These are phyloP conservation scores for Bombus terrestris DNA, from an alignment of 1,140 invertebrate species.

Conservation along the genomic window DNA sequence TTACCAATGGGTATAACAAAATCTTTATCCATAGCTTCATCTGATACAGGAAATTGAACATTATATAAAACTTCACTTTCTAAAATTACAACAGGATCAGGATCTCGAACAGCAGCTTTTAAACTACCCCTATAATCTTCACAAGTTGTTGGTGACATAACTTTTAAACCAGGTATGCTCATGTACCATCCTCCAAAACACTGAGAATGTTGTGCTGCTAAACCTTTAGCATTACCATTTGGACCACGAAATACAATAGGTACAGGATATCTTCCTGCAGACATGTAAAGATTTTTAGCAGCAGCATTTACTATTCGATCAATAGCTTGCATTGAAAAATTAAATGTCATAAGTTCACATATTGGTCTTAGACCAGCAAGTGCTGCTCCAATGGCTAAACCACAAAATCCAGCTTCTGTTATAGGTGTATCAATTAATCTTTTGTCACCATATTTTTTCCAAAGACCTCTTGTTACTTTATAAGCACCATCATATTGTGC, in stretches of 20 bases:
- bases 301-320: constrained; percentile 90
- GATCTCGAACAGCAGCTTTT: constrained; percentile 87
- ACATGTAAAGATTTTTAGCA: constrained; percentile 88
- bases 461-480: constrained; percentile 94
- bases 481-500: constrained; percentile 98
- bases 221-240: constrained; percentile 88
- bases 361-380: constrained; percentile 89
- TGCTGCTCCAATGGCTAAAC: constrained; percentile 96
- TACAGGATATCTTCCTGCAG: constrained; percentile 86
- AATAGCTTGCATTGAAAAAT: constrained; percentile 91
- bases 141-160: constrained; percentile 87
- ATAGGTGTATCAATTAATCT: constrained; percentile 99
- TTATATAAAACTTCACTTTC: constrained; percentile 90
- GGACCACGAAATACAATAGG: constrained; percentile 91
- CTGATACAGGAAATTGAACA: constrained; percentile 70
- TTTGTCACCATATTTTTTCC: constrained; percentile 98
- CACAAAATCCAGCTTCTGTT: constrained; percentile 97
- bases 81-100: constrained; percentile 87
- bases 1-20: constrained; percentile 90
- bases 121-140: constrained; percentile 88
- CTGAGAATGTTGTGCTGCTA: constrained; percentile 90
- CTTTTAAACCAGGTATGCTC: constrained; percentile 89
- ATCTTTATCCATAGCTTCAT: constrained; percentile 86
- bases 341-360: constrained; percentile 92
- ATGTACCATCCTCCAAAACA: constrained; percentile 89